A percentile compares a stretch with the other conserved stretches of the same genome.
phyloP scores from a whole-genome alignment of 2,888 invertebrate species.

The Napeogenes inachia region DNA sequence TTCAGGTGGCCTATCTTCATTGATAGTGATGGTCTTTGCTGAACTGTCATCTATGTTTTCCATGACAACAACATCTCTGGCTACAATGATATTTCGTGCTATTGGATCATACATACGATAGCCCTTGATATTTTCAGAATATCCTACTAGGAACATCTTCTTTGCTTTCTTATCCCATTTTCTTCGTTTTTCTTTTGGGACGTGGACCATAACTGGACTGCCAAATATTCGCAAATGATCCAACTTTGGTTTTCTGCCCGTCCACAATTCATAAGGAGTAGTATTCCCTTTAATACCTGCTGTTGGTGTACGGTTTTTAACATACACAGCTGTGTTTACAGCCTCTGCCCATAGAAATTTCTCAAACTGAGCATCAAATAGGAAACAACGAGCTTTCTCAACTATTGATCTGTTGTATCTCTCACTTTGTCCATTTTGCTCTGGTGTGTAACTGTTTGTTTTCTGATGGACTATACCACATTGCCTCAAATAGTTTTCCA shows the following conservation, averaged over 20 bases:
- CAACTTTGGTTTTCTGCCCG: conserved; percentile 20
- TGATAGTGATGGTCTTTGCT: too few species aligned
- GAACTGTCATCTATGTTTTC: conserved; percentile 8
- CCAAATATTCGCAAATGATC: conserved; percentile 23
- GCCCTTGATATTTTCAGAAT: conserved; percentile 21
- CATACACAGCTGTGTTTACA: conserved; percentile 21
- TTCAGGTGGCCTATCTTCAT: conserved; percentile 1
- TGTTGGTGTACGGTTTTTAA: conserved; percentile 18
- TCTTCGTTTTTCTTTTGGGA: conserved; percentile 22
- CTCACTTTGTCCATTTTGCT: conserved; percentile 8
- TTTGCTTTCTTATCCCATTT: conserved; percentile 26
- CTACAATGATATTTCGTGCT: conserved; percentile 19
- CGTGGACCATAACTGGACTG: conserved; percentile 23
- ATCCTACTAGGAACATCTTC: conserved; percentile 19
- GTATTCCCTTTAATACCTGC: conserved; percentile 18
- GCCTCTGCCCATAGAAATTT: conserved; percentile 10
- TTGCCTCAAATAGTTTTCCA: conserved; percentile 17
- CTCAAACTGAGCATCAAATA: conserved; percentile 17
- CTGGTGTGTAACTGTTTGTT: not conserved
- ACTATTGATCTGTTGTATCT: conserved; percentile 7
- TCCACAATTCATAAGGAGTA: conserved; percentile 30
- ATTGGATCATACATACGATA: conserved; percentile 25
- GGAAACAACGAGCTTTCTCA: conserved; percentile 12
- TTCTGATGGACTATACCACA: conserved; percentile 19
- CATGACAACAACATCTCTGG: conserved; percentile 27